phyloP scores from a whole-genome alignment of 1,140 invertebrate species.

The Panagrolaimus sp. region DNA sequence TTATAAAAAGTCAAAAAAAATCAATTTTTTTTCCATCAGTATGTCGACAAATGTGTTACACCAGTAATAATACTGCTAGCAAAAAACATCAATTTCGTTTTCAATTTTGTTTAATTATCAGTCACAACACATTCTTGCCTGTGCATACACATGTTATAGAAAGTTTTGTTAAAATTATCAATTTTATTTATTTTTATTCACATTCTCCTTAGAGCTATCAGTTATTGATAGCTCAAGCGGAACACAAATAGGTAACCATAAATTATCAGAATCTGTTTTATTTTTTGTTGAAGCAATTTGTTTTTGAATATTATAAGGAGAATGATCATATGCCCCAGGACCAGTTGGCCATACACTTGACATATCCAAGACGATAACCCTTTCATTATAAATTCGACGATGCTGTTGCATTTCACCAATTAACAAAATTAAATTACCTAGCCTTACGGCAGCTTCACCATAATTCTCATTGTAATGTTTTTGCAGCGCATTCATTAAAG shows the following conservation, averaged over 20 bases:
- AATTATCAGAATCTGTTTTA: not conserved
- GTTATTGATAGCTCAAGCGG: not conserved
- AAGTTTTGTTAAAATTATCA: no score
- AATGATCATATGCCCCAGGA: not conserved
- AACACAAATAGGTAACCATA: not conserved
- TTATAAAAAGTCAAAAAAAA: no score
- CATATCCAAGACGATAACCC: constrained; percentile 12
- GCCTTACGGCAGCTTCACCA: not conserved
- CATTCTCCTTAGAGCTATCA: no score
- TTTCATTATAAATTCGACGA: constrained; percentile 1
- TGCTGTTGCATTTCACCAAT: constrained; percentile 7
- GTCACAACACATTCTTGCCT: no score
- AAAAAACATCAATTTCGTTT: no score
- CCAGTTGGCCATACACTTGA: constrained; percentile 10
- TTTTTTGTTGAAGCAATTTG: not conserved
- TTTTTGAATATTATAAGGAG: constrained; percentile 2
- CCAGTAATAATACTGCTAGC: no score
- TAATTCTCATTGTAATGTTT: constrained; percentile 10
- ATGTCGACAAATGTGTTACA: no score
- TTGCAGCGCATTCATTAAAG: constrained; percentile 1
- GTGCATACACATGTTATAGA: no score
- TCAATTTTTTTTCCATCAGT: no score
- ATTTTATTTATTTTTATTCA: no score
- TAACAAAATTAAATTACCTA: not conserved
- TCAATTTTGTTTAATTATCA: no score